Base-by-base conservation (phyloP, 2,113 vertebrate genomes). In the Micronycteris hirsuta region DNA sequence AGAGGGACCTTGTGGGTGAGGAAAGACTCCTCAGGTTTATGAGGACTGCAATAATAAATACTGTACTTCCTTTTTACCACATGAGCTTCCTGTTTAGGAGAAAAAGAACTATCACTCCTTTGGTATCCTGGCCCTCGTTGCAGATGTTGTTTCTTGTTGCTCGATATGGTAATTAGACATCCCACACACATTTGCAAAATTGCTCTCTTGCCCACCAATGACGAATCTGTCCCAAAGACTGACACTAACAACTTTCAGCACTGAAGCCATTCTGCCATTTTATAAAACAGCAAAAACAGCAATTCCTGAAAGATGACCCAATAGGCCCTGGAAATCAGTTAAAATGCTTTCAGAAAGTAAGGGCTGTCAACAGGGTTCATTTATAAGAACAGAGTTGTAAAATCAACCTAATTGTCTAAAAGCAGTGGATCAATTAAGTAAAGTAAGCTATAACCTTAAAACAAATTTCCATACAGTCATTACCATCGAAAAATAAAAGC, bases 391-490 rank as follows among this genome's bases (percentile, higher is more conserved):
- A 33, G 33, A 89, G 65, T 61, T 94, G 4, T 81, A 92, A 93
- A 93, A 86, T 91, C 80, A 95, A 92, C 65, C 70, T 89, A 96
- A 94, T 83, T 95, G 38, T 95, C 84, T 93, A 89, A 90, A 97
- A 89, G 49, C 68, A 89, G n/a, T 36, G 43, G 65, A 80, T 97
- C 92, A 71, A 95, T 96, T 96, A 87, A 81, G 63, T 17, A 49
- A 96, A 96, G 74, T 58, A 71, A 80, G 20, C 65, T 84, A 56
- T 77, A 83, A 89, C 31, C 90, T 95, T 96, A 93, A 83, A 89
- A 91, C 7, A 8, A 95, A 87, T 43, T 78, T 96, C 43, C 14
- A n/a, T 61, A 49, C 0, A 52, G 43, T 4, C 24, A 70, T 78
- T 70, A 47, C 38, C 78, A 45, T 65, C 0, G 10, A 78, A 68